Percentiles rank a stretch among this genome's conserved stretches.
Evolutionary conservation across 2,888 invertebrate species (phyloP).

Genomic region (Caenorhabditis wallacei): DNA sequence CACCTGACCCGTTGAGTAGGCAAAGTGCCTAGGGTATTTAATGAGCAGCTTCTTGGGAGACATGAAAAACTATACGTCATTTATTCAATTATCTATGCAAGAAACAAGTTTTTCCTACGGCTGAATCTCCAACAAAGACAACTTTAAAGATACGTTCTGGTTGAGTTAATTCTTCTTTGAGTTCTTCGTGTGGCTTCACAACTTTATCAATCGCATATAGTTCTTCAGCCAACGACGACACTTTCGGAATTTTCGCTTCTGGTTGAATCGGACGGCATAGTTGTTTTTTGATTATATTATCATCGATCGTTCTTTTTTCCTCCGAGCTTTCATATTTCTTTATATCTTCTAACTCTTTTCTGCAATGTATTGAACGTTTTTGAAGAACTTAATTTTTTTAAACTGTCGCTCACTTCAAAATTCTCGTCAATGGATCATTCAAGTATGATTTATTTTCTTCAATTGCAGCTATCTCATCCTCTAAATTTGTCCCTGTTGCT

Average conservation of each 20-base stretch:
- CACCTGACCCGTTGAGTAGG: too few species aligned
- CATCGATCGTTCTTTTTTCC: neutral
- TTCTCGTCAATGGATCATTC: conserved; percentile 61
- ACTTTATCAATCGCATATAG: conserved; percentile 42
- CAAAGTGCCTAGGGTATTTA: too few species aligned
- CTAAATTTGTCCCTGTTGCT: conserved; percentile 48
- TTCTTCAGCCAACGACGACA: conserved; percentile 60
- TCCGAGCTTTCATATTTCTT: conserved; percentile 55
- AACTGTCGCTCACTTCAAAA: conserved; percentile 57
- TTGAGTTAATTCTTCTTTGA: conserved; percentile 70
- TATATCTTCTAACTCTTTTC: conserved; percentile 59
- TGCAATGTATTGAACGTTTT: too few species aligned
- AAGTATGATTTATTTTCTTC: conserved; percentile 33
- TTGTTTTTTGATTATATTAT: conserved; percentile 60
- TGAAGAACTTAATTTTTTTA: too few species aligned
- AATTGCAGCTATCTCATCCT: conserved; percentile 51
- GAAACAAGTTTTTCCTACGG: conserved; percentile 86
- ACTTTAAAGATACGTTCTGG: conserved; percentile 85
- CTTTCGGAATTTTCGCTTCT: conserved; percentile 50
- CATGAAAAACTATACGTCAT: neutral
- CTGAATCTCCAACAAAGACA: conserved; percentile 86
- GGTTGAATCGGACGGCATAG: conserved; percentile 71
- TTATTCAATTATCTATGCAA: conserved; percentile 84
- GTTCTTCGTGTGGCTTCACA: conserved; percentile 18
- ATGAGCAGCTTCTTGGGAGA: too few species aligned